Conservation (phyloP, 2,797 vertebrate genomes). For the Strix occidentalis region DNA sequence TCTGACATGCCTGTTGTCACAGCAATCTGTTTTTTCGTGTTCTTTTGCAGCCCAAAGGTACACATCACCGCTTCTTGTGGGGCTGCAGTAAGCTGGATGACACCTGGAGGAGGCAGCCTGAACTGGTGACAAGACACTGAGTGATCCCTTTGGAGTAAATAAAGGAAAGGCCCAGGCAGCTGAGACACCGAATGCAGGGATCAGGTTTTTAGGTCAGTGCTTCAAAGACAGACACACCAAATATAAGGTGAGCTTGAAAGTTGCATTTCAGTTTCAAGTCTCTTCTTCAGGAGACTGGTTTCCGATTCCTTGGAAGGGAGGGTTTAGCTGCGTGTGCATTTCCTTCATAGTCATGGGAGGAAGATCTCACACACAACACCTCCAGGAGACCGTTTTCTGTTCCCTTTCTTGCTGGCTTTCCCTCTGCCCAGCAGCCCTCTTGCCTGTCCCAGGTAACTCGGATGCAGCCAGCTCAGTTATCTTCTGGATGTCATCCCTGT, state of each 20-base stretch:
- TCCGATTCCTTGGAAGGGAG: not conserved
- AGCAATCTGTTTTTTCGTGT: not conserved
- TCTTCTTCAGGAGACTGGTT: not conserved
- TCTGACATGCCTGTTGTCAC: not conserved
- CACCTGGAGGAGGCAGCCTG: not conserved
- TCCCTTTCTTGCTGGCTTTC: not conserved
- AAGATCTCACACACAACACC: not conserved
- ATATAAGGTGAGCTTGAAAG: not conserved
- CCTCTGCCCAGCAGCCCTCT: not conserved
- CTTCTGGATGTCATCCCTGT: not conserved
- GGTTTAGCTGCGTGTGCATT: not conserved
- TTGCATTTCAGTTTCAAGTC: not conserved
- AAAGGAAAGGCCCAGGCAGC: not conserved
- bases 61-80: not conserved
- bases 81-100: not conserved
- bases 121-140: not conserved
- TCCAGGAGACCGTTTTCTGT: not conserved
- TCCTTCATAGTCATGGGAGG: not conserved
- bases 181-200: not conserved
- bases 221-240: not conserved
- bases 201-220: not conserved
- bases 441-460: not conserved
- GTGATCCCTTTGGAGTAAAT: not conserved
- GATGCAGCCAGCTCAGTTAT: not conserved
- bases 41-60: not conserved